Base-by-base conservation (phyloP, 2,888 invertebrate genomes). In the Epirrhoe tristata region DNA sequence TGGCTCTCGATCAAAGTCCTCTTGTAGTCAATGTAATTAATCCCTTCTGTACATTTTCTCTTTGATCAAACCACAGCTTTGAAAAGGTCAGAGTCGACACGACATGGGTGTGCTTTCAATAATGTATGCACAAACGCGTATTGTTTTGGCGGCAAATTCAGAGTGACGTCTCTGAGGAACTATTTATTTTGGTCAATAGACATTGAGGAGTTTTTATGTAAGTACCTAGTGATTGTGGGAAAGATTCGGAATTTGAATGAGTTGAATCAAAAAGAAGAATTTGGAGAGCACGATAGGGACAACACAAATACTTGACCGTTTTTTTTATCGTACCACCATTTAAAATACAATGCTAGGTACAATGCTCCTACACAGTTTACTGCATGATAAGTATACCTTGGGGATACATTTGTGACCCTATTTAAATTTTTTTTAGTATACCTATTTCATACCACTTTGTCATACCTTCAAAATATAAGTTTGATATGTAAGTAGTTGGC, bases 71-170 rank as follows among this genome's bases (percentile, higher is more conserved):
- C 64, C 59, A 65, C 63, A 58, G 52, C 56, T 66, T 68, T 68
- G 66, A 72, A 74, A 74, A 69, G 72, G 71, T 69, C 61, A 71
- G 48, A 62, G 46, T 56, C 62, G 48, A 62, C 50, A 51, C 67
- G 72, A 73, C 75, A 73, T 67, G 75, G 75, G 77, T 69, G 60
- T 55, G 73, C 73, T 76, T 75, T 74, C 67, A 67, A 73, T 75
- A 75, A 75, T 76, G 65, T 74, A 75, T 73, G 73, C 73, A 70
- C 67, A 73, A 77, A 71, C 59, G 58, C 60, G 58, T 59, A 63
- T 69, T 72, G 69, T 68, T 61, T 66, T 66, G 65, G 43, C 46
- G 62, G 58, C 54, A 63, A 61, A 69, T 69, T 62, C 62, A 63
- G 68, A 67, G 65, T 72, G 74, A 72, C 74, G 53, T 60, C n/a